Base-by-base conservation (phyloP, 2,113 vertebrate genomes). In the Nyctereutes procyonoides region DNA sequence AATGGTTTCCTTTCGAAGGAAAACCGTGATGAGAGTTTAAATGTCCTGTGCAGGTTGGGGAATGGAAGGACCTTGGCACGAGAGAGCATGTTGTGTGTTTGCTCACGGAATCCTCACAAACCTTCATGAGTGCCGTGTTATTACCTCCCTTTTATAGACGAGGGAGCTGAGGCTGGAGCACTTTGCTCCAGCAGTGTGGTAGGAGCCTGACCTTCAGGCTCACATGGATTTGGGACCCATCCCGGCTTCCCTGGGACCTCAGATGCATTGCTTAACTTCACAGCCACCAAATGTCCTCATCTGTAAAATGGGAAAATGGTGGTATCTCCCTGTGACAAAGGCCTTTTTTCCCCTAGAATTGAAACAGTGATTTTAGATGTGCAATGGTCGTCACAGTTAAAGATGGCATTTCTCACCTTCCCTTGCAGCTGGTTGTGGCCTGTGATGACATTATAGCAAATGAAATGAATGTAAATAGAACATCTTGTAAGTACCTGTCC, bases 1-100 rank as follows among this genome's bases (percentile, higher is more conserved):
- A 43, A 43, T 43, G 43, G 43, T 43, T 43, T 43, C 43, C 28
- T 69, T 76, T 90, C 9, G 51, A 85, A 89, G 79, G 24, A 20
- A 38, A 73, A 26, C 32, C 8, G 30, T 14, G 43, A 26, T 7
- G 14, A 43, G 43, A 10, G 43, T 17, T 62, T 56, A 76, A 51
- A 58, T 77, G 79, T 13, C 11, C 35, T 85, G 19, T 13, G 17
- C 51, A 38, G 38, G 35, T 0, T 30, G n/a, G 32, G 82, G 71
- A 85, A 26, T 0, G 9, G 58, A 20, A n/a, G 19, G 16, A 26
- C 17, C 2, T 38, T 3, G 28, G 76, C 5, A 6, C 1, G 10
- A 28, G 76, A 4, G 4, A 55, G 1, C 10, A 43, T 16, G 77
- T 15, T 4, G 26, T 14, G 38, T 17, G 24, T 32, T 30, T 20